A percentile compares a stretch with the other conserved stretches of the same genome.
Evolutionary conservation across 2,797 vertebrate genomes (phyloP).

Genomic region (Urosaurus nigricauda): DNA sequence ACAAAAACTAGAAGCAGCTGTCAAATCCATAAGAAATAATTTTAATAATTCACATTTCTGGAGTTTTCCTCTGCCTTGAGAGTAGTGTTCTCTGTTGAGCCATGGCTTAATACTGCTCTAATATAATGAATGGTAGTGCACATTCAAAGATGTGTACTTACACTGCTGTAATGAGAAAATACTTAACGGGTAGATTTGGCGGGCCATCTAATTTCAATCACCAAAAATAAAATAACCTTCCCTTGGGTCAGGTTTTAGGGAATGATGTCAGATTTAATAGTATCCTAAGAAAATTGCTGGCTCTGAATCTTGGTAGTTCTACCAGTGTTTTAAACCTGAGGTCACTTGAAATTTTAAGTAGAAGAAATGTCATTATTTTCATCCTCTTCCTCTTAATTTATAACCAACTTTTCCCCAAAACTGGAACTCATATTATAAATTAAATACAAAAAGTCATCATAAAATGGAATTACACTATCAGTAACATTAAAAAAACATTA

Average conservation of each 20-base stretch:
- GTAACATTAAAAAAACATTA: no score
- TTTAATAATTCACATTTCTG: not conserved
- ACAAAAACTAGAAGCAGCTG: not conserved
- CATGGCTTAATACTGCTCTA: not conserved
- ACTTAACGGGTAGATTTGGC: not conserved
- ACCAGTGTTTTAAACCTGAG: not conserved
- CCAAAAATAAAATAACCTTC: not conserved
- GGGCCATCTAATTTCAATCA: not conserved
- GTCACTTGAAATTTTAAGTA: no score
- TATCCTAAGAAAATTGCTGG: not conserved
- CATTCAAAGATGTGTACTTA: not conserved
- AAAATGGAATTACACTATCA: no score
- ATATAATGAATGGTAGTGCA: not conserved
- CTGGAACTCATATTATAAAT: no score
- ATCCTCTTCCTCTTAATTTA: no score
- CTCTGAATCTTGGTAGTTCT: not conserved
- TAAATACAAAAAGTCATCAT: no score
- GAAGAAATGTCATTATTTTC: no score
- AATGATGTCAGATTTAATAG: not conserved
- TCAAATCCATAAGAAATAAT: not conserved
- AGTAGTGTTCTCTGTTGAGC: not conserved
- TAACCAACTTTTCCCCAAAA: no score
- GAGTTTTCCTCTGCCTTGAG: not conserved
- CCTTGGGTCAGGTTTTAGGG: not conserved
- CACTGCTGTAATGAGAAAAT: not conserved